phyloP scores from a whole-genome alignment of 2,888 invertebrate species.

The Drosophila flavopinicola region DNA sequence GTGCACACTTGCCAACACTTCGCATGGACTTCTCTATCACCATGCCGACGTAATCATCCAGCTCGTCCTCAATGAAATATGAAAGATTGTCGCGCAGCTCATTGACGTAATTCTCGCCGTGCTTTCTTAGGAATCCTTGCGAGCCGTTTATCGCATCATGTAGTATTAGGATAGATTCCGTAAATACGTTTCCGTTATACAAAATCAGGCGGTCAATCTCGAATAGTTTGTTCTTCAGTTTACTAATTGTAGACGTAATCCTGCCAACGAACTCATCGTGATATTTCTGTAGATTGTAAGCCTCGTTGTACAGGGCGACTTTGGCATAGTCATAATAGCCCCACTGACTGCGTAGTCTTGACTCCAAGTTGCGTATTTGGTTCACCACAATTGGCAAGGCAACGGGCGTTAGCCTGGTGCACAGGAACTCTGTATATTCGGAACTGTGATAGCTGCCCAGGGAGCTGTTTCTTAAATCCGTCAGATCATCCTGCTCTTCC shows the following conservation, averaged over 20 bases:
- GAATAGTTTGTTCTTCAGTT: constrained; percentile 14
- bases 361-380: constrained; percentile 26
- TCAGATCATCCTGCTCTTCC: accelerated
- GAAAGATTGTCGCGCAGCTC: constrained; percentile 88
- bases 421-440: constrained; percentile 21
- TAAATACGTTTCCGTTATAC: constrained; percentile 83
- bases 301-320: constrained; percentile 70
- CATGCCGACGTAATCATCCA: constrained; percentile 88
- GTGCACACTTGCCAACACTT: constrained; percentile 91
- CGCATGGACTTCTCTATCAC: constrained; percentile 86
- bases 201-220: constrained; percentile 47
- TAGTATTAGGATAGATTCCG: constrained; percentile 88
- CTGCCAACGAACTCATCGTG: constrained; percentile 85
- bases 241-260: constrained; percentile 10
- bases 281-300: constrained; percentile 87
- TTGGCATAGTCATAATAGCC: constrained; percentile 46
- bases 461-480: background rate
- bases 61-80: constrained; percentile 87
- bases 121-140: constrained; percentile 85
- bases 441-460: constrained; percentile 37
- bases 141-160: constrained; percentile 88
- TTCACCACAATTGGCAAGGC: constrained; percentile 28
- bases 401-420: constrained; percentile 46
- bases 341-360: constrained; percentile 30
- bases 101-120: constrained; percentile 74